phyloP scores from a whole-genome alignment of 2,888 invertebrate species.

The Antitype chi region DNA sequence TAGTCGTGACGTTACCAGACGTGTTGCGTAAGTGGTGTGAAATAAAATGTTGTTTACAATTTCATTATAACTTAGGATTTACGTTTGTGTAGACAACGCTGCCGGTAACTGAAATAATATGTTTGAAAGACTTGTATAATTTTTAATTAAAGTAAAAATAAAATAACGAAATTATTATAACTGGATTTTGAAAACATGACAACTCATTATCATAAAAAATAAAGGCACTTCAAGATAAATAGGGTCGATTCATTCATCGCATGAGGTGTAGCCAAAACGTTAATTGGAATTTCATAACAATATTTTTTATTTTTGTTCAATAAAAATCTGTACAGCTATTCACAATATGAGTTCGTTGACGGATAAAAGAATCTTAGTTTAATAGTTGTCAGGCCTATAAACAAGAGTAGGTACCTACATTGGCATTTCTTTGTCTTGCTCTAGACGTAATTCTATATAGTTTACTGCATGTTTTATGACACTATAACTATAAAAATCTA shows the following conservation, averaged over 20 bases:
- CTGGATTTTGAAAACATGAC: not conserved
- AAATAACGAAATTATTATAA: not conserved
- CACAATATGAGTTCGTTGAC: not conserved
- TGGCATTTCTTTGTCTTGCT: slow-evolving; percentile 32
- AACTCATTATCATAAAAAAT: not conserved
- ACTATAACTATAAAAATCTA: slow-evolving; percentile 36
- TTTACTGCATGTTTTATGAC: slow-evolving; percentile 40
- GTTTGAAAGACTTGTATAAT: not conserved
- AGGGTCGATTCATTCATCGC: not conserved
- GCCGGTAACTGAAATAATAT: not conserved
- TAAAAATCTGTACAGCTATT: not conserved
- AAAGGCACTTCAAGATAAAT: not conserved
- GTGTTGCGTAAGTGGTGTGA: slow-evolving; percentile 39
- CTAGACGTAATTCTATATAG: slow-evolving; percentile 22
- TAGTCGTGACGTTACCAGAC: slow-evolving; percentile 23
- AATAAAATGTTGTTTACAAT: slow-evolving; percentile 27
- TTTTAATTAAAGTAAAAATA: not conserved
- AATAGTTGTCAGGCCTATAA: slow-evolving; percentile 13
- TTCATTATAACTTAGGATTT: slow-evolving; percentile 19
- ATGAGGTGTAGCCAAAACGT: slow-evolving; percentile 30
- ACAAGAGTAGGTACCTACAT: slow-evolving; percentile 17
- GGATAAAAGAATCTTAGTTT: not conserved
- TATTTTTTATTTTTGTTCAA: slow-evolving; percentile 18
- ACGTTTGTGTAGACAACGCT: not conserved
- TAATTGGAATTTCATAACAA: slow-evolving; percentile 15